Base-by-base conservation (phyloP, 2,113 vertebrate genomes). In the Etheostoma spectabile region DNA sequence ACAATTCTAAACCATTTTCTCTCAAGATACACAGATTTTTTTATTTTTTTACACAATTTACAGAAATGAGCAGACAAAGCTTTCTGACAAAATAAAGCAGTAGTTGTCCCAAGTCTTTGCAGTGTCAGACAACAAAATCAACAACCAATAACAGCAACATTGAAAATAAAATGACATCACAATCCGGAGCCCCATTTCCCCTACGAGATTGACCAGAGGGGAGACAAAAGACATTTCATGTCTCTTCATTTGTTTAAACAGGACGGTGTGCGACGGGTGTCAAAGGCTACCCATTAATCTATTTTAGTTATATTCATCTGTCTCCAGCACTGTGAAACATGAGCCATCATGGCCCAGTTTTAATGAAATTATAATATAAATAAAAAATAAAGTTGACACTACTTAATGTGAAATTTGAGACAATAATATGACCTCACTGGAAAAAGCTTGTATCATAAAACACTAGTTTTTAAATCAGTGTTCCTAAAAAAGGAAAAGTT, bases 1-100 rank as follows among this genome's bases (percentile, higher is more conserved):
- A 83, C 78, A 74, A 80, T 11, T 42, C 38, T 48, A 75, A 65
- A 67, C 73, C n/a, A 77, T 48, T 75, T 69, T 59, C 21, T 73
- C 80, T 79, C 3, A 14, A 75, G 65, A n/a, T 80, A 65, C 6
- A 67, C 22, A 59, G 30, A 76, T 48, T 33, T 30, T n/a, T n/a
- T n/a, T n/a, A n/a, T n/a, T n/a, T n/a, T n/a, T 49, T 75, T 57
- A 80, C 42, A 48, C 66, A 63, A 59, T 42, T 10, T 46, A 72
- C 33, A 77, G 15, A 52, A 46, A 22, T 3, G 59, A 24, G 16
- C 27, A 60, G 24, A 70, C 30, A 61, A 38, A 52, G 12, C 5
- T 61, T 52, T 83, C 52, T 46, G 35, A 48, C 74, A 15, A 27
- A 24, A 21, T n/a, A 33, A 63, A 64, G 35, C 60, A 42, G 38